phyloP scores from a whole-genome alignment of 2,888 invertebrate species.

The Sialis lutaria region DNA sequence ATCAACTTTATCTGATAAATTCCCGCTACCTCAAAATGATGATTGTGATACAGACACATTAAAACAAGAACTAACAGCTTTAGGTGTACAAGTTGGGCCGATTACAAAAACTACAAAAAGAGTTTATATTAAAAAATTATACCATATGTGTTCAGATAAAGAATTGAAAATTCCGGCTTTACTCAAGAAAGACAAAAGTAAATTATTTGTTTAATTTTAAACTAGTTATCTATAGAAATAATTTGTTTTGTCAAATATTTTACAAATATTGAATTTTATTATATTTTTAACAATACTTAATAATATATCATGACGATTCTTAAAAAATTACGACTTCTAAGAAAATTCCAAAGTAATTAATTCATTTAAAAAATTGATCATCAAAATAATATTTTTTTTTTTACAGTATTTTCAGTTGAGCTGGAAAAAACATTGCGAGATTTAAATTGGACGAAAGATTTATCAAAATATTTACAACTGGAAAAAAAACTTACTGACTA shows the following conservation, averaged over 20 bases:
- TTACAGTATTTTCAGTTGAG: slow-evolving; percentile 46
- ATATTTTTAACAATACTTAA: not conserved
- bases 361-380: too few species aligned
- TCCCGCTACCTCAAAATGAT: slow-evolving; percentile 32
- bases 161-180: too few species aligned
- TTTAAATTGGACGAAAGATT: slow-evolving; percentile 33
- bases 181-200: too few species aligned
- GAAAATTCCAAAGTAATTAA: too few species aligned
- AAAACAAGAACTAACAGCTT: slow-evolving; percentile 39
- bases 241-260: too few species aligned
- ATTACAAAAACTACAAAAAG: slow-evolving; percentile 59
- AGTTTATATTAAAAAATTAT: slow-evolving; percentile 57
- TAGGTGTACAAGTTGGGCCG: slow-evolving; percentile 64
- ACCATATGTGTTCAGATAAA: slow-evolving; percentile 12
- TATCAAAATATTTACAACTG: slow-evolving; percentile 33
- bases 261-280: not conserved
- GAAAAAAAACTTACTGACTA: slow-evolving; percentile 39
- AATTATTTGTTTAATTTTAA: too few species aligned
- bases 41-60: slow-evolving; percentile 51
- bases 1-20: slow-evolving; percentile 8
- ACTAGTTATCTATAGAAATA: too few species aligned
- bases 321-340: too few species aligned
- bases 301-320: too few species aligned
- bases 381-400: slow-evolving; percentile 7
- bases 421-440: slow-evolving; percentile 41